These are phyloP conservation scores for Mythimna vitellina DNA, from an alignment of 2,888 invertebrate genomes.

Conservation along the genomic window DNA sequence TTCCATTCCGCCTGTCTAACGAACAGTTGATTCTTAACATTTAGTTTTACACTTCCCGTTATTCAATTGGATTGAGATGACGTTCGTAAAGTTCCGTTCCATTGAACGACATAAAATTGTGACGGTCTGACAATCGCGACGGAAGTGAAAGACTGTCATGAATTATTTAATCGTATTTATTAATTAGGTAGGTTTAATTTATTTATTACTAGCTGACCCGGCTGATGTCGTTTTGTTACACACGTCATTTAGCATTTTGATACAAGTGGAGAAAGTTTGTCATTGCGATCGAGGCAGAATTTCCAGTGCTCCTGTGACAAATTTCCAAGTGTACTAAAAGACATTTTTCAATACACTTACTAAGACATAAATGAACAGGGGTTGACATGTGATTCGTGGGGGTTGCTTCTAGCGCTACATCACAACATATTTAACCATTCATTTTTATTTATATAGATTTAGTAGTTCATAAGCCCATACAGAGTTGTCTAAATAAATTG, in stretches of 20 bases:
- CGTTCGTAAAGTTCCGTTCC: not conserved
- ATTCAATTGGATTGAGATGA: too few species aligned
- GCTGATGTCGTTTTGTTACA: too few species aligned
- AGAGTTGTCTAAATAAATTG: not conserved
- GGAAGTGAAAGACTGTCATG: not conserved
- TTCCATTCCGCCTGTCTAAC: not conserved
- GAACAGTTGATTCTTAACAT: not conserved
- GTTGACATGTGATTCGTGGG: too few species aligned
- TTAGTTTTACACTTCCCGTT: not conserved
- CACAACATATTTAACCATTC: not conserved
- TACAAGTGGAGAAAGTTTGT: too few species aligned
- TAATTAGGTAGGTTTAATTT: not conserved
- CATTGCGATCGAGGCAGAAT: too few species aligned
- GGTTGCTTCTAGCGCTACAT: too few species aligned
- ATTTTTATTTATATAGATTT: not conserved
- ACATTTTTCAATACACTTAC: too few species aligned
- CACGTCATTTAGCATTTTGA: too few species aligned
- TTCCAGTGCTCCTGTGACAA: too few species aligned
- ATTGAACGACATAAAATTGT: not conserved
- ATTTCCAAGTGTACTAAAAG: too few species aligned
- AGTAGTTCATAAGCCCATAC: constrained; percentile 6
- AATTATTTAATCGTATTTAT: not conserved
- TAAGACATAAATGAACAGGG: too few species aligned
- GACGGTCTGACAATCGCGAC: not conserved
- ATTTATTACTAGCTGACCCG: not conserved